Evolutionary conservation across 1,140 invertebrate genomes (phyloP).

Genomic region (Brachionus sp.): DNA sequence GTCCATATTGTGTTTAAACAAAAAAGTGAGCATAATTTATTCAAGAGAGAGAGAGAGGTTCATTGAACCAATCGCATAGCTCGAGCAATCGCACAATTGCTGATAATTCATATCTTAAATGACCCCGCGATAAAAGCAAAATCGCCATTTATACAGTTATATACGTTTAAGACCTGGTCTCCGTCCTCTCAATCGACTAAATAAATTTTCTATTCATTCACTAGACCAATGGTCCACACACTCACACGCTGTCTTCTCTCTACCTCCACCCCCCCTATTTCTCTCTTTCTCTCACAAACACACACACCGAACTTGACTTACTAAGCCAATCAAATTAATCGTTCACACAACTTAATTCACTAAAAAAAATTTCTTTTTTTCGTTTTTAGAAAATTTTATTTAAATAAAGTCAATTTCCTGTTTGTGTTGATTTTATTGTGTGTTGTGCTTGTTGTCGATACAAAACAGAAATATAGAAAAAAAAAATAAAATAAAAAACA

Average conservation of each 20-base stretch:
- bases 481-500: neutral
- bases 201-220: neutral
- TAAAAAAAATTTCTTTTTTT: conserved; percentile 14
- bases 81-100: neutral
- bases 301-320: neutral
- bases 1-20: conserved; percentile 8
- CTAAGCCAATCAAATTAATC: neutral
- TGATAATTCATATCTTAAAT: conserved; percentile 32
- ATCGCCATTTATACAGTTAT: conserved; percentile 26
- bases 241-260: no score
- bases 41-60: neutral
- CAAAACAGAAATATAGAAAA: neutral
- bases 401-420: conserved; percentile 39
- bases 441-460: neutral
- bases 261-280: neutral
- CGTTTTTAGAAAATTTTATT: conserved; percentile 4
- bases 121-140: conserved; percentile 25
- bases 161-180: neutral
- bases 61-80: neutral
- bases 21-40: neutral
- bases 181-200: neutral
- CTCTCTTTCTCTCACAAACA: neutral
- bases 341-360: neutral
- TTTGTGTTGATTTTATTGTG: conserved; percentile 2
- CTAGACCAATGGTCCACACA: neutral